phyloP scores from a whole-genome alignment of 1,140 invertebrate species.

The Drepana arcuata region DNA sequence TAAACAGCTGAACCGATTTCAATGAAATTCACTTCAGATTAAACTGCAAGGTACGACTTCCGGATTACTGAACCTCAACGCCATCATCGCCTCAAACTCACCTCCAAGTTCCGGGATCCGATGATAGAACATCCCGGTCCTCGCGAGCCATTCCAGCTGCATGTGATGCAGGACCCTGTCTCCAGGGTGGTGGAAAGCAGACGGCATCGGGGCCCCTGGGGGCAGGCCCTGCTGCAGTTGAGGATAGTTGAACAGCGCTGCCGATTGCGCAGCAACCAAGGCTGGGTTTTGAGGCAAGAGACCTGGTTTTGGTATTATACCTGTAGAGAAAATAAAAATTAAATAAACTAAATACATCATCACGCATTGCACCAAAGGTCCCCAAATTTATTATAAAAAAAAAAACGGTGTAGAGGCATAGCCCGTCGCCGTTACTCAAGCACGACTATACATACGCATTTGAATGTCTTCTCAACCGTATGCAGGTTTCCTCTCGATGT shows the following conservation, averaged over 20 bases:
- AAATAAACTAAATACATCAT: background rate
- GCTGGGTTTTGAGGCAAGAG: slow-evolving; percentile 55
- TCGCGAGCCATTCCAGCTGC: slow-evolving; percentile 87
- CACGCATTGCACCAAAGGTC: too few relatives aligned
- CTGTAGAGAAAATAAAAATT: slow-evolving; percentile 20
- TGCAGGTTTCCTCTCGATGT: too few relatives aligned
- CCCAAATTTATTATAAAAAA: too few relatives aligned
- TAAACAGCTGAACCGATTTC: too few relatives aligned
- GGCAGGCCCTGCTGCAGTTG: slow-evolving; percentile 28
- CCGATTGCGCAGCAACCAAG: slow-evolving; percentile 47
- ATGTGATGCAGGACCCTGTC: slow-evolving; percentile 79
- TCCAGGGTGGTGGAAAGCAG: slow-evolving; percentile 60
- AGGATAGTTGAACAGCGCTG: slow-evolving; percentile 53
- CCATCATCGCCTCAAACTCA: too few relatives aligned
- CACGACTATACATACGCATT: too few relatives aligned
- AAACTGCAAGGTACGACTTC: too few relatives aligned
- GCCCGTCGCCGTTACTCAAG: too few relatives aligned
- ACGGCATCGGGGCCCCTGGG: slow-evolving; percentile 34
- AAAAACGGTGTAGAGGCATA: too few relatives aligned
- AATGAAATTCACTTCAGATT: too few relatives aligned
- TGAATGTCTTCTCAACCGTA: too few relatives aligned
- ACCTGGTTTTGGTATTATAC: slow-evolving; percentile 64
- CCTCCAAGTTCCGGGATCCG: slow-evolving; percentile 81
- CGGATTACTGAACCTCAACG: too few relatives aligned
- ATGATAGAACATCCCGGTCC: slow-evolving; percentile 89